Conservation (phyloP, 2,797 vertebrate genomes). For the Gadopsis marmoratus region DNA sequence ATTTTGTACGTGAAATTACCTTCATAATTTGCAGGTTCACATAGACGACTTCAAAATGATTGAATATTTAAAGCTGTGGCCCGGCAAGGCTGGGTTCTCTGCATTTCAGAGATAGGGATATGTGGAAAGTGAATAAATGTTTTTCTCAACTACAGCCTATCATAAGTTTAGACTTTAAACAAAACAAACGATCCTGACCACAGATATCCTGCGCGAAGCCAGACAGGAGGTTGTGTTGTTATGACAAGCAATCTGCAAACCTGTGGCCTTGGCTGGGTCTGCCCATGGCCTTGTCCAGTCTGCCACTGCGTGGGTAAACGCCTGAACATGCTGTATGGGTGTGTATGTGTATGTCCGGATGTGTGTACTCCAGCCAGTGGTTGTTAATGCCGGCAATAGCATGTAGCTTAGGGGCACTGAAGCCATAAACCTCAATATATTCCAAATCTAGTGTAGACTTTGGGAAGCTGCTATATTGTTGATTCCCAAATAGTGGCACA, state of each 20-base stretch:
- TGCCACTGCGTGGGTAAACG: conserved; percentile 41
- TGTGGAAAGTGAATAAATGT: conserved; percentile 13
- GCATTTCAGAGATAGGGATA: conserved; percentile 4
- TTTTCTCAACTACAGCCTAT: conserved; percentile 13
- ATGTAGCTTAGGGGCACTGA: conserved; percentile 46
- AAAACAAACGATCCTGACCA: conserved; percentile 40
- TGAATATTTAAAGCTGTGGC: background rate
- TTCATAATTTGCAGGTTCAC: background rate
- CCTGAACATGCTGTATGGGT: conserved; percentile 1
- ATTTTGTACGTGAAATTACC: background rate
- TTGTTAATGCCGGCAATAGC: conserved; percentile 61
- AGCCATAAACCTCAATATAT: conserved; percentile 61
- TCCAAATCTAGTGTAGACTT: conserved; percentile 39
- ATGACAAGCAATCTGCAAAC: conserved; percentile 62
- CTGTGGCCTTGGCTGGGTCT: conserved; percentile 55
- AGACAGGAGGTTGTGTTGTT: conserved; percentile 63
- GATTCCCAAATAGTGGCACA: conserved; percentile 37
- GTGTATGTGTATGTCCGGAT: conserved; percentile 6
- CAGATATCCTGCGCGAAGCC: conserved; percentile 58
- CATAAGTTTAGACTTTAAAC: conserved; percentile 26
- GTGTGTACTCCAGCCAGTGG: conserved; percentile 14
- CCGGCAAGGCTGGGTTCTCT: background rate
- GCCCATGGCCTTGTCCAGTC: conserved; percentile 68
- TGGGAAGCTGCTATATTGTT: conserved; percentile 44
- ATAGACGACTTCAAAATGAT: background rate